Evolutionary conservation across 2,113 vertebrate genomes (phyloP).

Genomic region (Hipposideros armiger): DNA sequence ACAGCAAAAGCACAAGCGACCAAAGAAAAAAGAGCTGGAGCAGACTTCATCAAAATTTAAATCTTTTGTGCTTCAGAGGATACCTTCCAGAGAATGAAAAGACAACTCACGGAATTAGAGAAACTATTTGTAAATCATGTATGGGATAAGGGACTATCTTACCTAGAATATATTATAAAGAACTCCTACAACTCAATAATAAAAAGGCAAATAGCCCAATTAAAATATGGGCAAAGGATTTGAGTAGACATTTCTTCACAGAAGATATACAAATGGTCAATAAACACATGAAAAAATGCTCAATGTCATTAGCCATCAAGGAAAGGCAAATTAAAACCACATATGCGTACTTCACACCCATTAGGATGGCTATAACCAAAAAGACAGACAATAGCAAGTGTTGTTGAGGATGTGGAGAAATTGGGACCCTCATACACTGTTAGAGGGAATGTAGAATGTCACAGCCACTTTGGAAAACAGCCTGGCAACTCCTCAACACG

Average conservation of each 20-base stretch:
- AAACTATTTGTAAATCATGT: not conserved
- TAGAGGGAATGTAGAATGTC: not conserved
- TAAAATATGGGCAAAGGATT: constrained; percentile 4
- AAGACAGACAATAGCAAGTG: not conserved
- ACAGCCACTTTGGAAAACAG: not conserved
- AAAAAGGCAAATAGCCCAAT: not conserved
- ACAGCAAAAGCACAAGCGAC: too few species aligned
- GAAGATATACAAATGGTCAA: not conserved
- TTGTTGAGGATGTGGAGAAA: not conserved
- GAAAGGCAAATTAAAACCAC: not conserved
- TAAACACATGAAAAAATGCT: not conserved
- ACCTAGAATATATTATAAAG: not conserved
- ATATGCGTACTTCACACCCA: not conserved
- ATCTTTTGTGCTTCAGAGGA: not conserved
- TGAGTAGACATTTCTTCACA: not conserved
- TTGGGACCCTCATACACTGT: too few species aligned
- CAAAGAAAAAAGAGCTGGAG: not conserved
- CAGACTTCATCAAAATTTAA: not conserved
- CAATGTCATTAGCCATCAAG: not conserved
- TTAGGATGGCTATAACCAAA: not conserved
- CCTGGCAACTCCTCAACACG: not conserved
- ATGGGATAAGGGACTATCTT: not conserved
- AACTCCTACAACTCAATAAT: not conserved
- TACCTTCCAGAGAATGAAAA: not conserved
- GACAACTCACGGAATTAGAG: not conserved